phyloP scores from a whole-genome alignment of 2,797 vertebrate genomes.

The Myotis daubentonii region DNA sequence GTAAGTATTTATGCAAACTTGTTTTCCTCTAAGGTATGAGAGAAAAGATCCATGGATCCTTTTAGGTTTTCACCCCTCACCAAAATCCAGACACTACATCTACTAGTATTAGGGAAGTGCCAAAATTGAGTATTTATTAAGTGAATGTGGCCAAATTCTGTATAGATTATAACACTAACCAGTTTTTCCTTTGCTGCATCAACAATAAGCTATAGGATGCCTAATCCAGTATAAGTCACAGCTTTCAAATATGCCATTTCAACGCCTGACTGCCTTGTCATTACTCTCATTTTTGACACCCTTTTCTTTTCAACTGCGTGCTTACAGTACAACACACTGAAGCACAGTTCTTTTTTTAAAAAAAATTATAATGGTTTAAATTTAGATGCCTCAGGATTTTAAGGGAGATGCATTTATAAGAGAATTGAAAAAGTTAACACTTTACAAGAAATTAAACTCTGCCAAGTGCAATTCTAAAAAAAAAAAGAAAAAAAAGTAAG shows the following conservation, averaged over 20 bases:
- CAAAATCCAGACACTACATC: slow-evolving; percentile 1
- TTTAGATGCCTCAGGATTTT: slow-evolving; percentile 64
- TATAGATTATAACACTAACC: slow-evolving; percentile 45
- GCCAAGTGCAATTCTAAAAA: background rate
- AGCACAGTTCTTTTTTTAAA: slow-evolving; percentile 59
- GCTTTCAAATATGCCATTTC: slow-evolving; percentile 61
- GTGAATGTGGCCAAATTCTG: slow-evolving; percentile 20
- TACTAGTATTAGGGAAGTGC: background rate
- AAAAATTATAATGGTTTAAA: slow-evolving; percentile 64
- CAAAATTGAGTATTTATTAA: slow-evolving; percentile 37
- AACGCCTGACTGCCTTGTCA: slow-evolving; percentile 61
- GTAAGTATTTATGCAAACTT: background rate
- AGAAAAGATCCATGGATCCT: background rate
- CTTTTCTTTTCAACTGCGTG: slow-evolving; percentile 76
- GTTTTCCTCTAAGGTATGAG: background rate
- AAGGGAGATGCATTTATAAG: slow-evolving; percentile 54
- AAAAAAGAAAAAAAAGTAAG: background rate
- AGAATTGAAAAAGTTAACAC: slow-evolving; percentile 58
- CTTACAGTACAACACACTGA: slow-evolving; percentile 67
- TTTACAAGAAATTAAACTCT: slow-evolving; percentile 56
- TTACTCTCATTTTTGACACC: slow-evolving; percentile 70
- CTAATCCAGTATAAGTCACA: slow-evolving; percentile 69
- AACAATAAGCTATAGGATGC: slow-evolving; percentile 56
- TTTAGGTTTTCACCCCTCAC: background rate
- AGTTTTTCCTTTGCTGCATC: slow-evolving; percentile 39